phyloP scores from a whole-genome alignment of 92 coral and sea anemone species.

The Porites lobata region DNA sequence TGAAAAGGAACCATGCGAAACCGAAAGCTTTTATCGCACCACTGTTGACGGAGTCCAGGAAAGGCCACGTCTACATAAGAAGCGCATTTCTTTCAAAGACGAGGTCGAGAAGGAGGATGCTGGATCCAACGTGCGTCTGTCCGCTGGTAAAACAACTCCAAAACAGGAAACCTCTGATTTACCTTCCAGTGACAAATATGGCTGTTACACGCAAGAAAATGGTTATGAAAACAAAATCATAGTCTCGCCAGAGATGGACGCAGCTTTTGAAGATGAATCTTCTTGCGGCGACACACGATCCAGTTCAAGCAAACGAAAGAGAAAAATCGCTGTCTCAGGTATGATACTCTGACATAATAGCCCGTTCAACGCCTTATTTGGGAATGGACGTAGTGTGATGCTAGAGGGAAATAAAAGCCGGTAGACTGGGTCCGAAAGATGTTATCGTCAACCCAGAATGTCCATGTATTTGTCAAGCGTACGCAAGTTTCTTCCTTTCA shows the following conservation, averaged over 20 bases:
- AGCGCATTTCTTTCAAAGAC: constrained; percentile 64
- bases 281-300: too few species aligned
- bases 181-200: background rate
- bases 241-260: background rate
- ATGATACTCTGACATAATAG: too few species aligned
- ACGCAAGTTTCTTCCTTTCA: too few species aligned
- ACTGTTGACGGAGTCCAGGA: background rate
- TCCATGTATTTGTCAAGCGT: too few species aligned
- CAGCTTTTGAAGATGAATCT: background rate
- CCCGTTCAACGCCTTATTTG: too few species aligned
- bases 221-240: background rate
- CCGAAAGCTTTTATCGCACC: background rate
- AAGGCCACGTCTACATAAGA: constrained; percentile 20
- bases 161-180: background rate
- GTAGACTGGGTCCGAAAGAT: too few species aligned
- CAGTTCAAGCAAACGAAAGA: too few species aligned
- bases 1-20: background rate
- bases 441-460: too few species aligned
- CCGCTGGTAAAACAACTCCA: background rate
- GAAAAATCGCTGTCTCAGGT: too few species aligned
- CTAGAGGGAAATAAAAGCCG: too few species aligned
- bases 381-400: too few species aligned
- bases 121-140: background rate
- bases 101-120: constrained; percentile 22
- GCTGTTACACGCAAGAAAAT: background rate